phyloP scores from a whole-genome alignment of 2,113 vertebrate species.

The Macquaria ambigua region DNA sequence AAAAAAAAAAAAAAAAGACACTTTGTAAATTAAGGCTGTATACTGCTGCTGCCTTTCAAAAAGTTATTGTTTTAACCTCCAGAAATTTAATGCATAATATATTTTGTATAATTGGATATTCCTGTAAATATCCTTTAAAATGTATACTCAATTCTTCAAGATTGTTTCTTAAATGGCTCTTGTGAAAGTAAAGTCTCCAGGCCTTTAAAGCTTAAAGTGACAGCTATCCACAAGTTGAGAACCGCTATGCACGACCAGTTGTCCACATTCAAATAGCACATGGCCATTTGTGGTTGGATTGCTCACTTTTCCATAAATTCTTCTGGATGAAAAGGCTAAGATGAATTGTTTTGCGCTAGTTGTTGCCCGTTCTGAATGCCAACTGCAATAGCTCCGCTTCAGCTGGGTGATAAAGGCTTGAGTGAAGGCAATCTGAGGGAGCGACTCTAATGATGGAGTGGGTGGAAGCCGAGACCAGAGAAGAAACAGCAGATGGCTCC shows the following conservation, averaged over 20 bases:
- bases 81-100: conserved; percentile 5
- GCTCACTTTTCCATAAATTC: conserved; percentile 65
- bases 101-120: conserved; percentile 5
- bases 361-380: conserved; percentile 66
- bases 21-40: conserved; percentile 24
- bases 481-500: conserved; percentile 80
- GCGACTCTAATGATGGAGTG: conserved; percentile 78
- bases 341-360: conserved; percentile 70
- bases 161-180: not conserved
- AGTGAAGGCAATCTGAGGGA: conserved; percentile 70
- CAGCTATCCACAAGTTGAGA: not conserved
- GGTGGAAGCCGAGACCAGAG: conserved; percentile 74
- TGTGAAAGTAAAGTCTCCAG: conserved; percentile 4
- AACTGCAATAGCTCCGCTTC: conserved; percentile 68
- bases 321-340: conserved; percentile 65
- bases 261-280: conserved; percentile 47
- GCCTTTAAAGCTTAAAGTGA: conserved; percentile 18
- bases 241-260: conserved; percentile 38
- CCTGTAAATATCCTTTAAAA: conserved; percentile 17
- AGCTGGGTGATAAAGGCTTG: conserved; percentile 74
- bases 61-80: conserved; percentile 7
- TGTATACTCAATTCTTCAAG: not conserved
- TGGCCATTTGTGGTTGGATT: conserved; percentile 45
- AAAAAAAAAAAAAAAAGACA: not conserved
- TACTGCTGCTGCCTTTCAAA: not conserved